Conservation (phyloP, 2,113 vertebrate species). For the Neogobius melanostomus region DNA sequence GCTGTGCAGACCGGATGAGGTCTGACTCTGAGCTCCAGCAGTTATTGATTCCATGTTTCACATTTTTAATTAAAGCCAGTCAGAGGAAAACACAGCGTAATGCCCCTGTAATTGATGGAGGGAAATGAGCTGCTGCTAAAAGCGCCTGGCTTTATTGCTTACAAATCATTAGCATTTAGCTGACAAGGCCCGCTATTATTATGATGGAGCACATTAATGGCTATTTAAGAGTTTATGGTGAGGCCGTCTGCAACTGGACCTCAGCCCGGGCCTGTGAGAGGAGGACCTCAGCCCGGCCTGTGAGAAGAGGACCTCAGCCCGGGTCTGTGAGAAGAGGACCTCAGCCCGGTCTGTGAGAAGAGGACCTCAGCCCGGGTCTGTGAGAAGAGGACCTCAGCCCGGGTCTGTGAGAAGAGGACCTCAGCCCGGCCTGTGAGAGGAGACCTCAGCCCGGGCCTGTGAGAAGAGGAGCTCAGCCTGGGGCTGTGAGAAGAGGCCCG, state of each 20-base stretch:
- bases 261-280: not conserved
- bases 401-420: no score
- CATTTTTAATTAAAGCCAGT: slow-evolving; percentile 42
- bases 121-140: slow-evolving; percentile 47
- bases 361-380: no score
- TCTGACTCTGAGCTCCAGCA: slow-evolving; percentile 33
- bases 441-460: no score
- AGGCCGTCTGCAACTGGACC: slow-evolving; percentile 20
- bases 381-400: no score
- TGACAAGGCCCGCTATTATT: slow-evolving; percentile 47
- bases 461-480: not conserved
- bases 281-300: not conserved
- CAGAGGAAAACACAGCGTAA: slow-evolving; percentile 31
- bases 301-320: no score
- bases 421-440: no score
- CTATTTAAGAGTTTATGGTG: slow-evolving; percentile 34
- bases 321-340: no score
- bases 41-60: slow-evolving; percentile 45
- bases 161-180: slow-evolving; percentile 54
- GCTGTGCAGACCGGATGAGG: slow-evolving; percentile 48
- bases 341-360: no score
- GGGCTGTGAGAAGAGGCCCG: no score
- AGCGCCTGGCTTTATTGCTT: slow-evolving; percentile 47
- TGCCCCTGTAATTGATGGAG: slow-evolving; percentile 45
- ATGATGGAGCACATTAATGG: slow-evolving; percentile 61